Evolutionary conservation across 1,140 invertebrate species (phyloP).

Genomic region (Tenebrio molitor): DNA sequence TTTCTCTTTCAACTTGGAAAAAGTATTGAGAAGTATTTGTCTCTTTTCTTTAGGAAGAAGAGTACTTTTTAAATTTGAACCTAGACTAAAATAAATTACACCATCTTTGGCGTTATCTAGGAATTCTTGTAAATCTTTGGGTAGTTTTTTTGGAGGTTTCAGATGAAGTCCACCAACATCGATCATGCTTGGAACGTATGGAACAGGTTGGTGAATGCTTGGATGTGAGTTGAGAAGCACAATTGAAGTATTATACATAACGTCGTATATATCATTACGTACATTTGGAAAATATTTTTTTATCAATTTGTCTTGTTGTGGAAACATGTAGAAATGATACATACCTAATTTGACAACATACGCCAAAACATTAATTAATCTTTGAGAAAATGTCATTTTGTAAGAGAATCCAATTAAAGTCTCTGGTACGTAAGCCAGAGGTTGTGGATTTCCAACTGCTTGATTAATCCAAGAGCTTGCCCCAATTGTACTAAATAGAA

Average conservation of each 20-base stretch:
- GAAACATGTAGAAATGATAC: conserved; percentile 54
- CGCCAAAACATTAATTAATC: conserved; percentile 63
- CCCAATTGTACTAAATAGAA: conserved; percentile 65
- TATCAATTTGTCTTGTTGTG: conserved; percentile 63
- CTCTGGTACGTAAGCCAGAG: conserved; percentile 64
- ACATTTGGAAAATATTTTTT: conserved; percentile 65
- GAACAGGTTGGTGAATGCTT: conserved; percentile 68
- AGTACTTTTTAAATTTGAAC: conserved; percentile 69
- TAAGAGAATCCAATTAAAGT: conserved; percentile 59
- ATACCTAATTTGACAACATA: conserved; percentile 40
- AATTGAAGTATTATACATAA: conserved; percentile 69
- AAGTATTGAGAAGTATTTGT: conserved; percentile 61
- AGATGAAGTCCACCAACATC: conserved; percentile 71
- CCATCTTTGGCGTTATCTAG: conserved; percentile 68
- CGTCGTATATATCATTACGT: conserved; percentile 67
- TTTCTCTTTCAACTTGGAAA: conserved; percentile 59
- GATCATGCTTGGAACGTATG: conserved; percentile 70
- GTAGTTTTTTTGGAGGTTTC: conserved; percentile 62
- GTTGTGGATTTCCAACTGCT: conserved; percentile 64
- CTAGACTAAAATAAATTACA: conserved; percentile 72
- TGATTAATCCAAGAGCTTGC: conserved; percentile 51
- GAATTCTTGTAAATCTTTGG: conserved; percentile 67
- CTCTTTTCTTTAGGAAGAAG: too few species aligned
- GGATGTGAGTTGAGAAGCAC: conserved; percentile 73
- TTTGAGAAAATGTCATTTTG: conserved; percentile 67